Base-by-base conservation (phyloP, 2,888 invertebrate species). In the Halictus ligatus region DNA sequence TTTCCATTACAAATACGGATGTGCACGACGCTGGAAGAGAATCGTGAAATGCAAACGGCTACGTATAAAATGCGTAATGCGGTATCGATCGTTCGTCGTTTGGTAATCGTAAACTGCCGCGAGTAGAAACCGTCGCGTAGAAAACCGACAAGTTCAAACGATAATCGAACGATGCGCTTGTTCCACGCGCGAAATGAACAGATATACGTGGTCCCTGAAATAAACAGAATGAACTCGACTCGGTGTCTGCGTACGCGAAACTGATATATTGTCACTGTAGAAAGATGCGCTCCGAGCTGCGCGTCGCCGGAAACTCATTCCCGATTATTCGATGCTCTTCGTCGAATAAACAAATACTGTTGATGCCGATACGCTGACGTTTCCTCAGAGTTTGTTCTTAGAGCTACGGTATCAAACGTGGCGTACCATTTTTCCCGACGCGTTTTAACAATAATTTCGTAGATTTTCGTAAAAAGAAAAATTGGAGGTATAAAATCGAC, bases 331-430 rank as follows among this genome's bases (percentile, higher is more conserved):
- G 79, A 76, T 86, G 86, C 78, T 80, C 83, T 86, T 86, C 81
- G 78, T 60, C 86, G 87, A 72, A 84, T 84, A 84, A 87, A 84
- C 90, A 90, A 91, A 91, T 91, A 91, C 90, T 91, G 87, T 88
- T 79, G 85, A 13, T 48, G 46, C 46, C 46, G 46, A 48, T 48
- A 13, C 46, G 46, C 13, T 13, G 46, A 48, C 46, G 46, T 82
- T 82, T 85, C 86, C 35, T 88, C 89, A 83, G 80, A 86, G 88
- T 86, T 89, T 89, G 80, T 87, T 46, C 81, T 81, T 81, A 88
- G 79, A 89, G 73, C 80, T 88, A 84, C 35, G 80, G 85, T 82
- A 84, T 79, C 85, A 81, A 85, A 85, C 81, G 85, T 85, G 83
- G 84, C 88, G 29, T 25, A 67, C 60, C 60, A 40, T 81, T 73